Percentiles rank a stretch among this genome's conserved stretches.
These are phyloP conservation scores for Cephus runcator DNA, from an alignment of 2,888 invertebrate species.

Conservation along the genomic window DNA sequence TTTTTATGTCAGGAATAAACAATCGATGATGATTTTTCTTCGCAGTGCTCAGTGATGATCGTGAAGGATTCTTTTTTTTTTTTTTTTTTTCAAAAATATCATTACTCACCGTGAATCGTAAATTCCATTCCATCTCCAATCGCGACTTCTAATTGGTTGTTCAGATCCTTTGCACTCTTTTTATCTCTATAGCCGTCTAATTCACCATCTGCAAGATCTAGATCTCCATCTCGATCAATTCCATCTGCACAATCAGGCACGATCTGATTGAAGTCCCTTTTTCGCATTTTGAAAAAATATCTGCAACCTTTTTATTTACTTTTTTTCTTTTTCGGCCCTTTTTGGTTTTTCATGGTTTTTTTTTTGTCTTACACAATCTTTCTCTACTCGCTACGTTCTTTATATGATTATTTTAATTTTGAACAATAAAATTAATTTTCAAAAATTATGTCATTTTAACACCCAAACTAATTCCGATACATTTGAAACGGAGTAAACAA, in stretches of 20 bases:
- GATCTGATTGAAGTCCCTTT: constrained; percentile 31
- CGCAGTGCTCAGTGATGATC: background rate
- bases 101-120: constrained; percentile 82
- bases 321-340: constrained; percentile 4
- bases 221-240: constrained; percentile 71
- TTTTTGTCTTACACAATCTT: background rate
- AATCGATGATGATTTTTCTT: background rate
- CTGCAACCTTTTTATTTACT: constrained; percentile 16
- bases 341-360: background rate
- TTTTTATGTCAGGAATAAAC: background rate
- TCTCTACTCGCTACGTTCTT: background rate
- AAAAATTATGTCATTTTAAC: background rate
- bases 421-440: background rate
- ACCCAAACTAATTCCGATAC: background rate
- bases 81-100: background rate
- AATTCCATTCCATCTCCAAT: constrained; percentile 95
- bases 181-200: constrained; percentile 81
- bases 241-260: constrained; percentile 68
- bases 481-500: background rate
- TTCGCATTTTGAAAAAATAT: background rate
- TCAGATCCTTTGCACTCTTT: constrained; percentile 81
- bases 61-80: background rate
- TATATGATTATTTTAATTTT: background rate
- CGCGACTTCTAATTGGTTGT: constrained; percentile 84
- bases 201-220: constrained; percentile 85